A percentile compares a stretch with the other conserved stretches of the same genome.
phyloP scores from a whole-genome alignment of 2,888 invertebrate species.

The Drosophila emarginata region DNA sequence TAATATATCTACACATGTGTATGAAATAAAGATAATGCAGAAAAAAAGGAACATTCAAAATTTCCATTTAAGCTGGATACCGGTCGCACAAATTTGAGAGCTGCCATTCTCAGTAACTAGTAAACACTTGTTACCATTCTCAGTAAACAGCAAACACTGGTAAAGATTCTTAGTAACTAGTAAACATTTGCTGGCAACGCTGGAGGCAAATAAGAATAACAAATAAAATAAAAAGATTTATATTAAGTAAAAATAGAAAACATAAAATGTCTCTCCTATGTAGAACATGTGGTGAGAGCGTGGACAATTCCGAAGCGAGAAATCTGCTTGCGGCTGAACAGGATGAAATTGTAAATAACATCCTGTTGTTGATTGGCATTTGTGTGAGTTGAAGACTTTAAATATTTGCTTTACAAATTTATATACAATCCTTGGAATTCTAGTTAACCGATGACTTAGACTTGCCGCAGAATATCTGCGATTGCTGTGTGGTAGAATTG shows the following conservation, averaged over 20 bases:
- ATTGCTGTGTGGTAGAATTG: conserved; percentile 31
- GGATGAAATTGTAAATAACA: conserved; percentile 23
- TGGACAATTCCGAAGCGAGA: conserved; percentile 4
- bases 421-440: not conserved
- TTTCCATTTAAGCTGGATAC: not conserved
- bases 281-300: conserved; percentile 41
- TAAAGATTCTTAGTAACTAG: not conserved
- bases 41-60: not conserved
- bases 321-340: conserved; percentile 23
- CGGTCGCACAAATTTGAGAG: too few species aligned
- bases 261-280: conserved; percentile 33
- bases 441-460: conserved; percentile 33
- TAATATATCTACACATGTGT: not conserved
- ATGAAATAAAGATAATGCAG: not conserved
- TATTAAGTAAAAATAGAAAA: not conserved
- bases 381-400: conserved; percentile 29
- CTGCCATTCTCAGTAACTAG: not conserved
- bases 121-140: not conserved
- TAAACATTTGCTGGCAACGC: not conserved
- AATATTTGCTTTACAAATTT: not conserved
- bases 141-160: not conserved
- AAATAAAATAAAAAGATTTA: not conserved
- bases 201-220: not conserved
- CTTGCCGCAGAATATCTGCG: conserved; percentile 35
- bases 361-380: conserved; percentile 35